phyloP scores from a whole-genome alignment of 2,113 vertebrate genomes.

The Aptenodytes forsteri region DNA sequence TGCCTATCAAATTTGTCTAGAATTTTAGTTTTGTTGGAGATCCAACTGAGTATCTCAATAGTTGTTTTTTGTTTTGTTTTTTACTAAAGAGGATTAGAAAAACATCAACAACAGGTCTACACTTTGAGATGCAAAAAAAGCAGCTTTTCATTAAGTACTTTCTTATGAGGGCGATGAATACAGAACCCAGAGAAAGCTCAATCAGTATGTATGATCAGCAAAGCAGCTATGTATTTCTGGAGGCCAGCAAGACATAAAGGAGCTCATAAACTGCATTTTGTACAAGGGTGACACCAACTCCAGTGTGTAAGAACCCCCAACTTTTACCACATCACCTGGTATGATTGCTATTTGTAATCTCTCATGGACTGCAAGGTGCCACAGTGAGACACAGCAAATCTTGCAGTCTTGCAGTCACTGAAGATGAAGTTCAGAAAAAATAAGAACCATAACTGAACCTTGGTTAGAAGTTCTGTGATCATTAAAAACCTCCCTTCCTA shows the following conservation, averaged over 20 bases:
- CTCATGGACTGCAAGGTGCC: background rate
- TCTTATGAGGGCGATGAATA: background rate
- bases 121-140: slow-evolving; percentile 1
- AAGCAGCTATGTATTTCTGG: slow-evolving; percentile 9
- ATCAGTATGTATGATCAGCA: background rate
- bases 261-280: slow-evolving; percentile 47
- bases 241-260: background rate
- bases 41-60: background rate
- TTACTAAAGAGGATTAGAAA: background rate
- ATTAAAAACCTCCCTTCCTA: background rate
- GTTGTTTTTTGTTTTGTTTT: background rate
- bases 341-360: background rate
- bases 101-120: background rate
- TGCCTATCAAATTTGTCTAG: background rate
- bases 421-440: background rate
- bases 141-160: background rate
- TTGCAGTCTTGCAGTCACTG: background rate
- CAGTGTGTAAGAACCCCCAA: background rate
- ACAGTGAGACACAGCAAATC: background rate
- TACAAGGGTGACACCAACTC: slow-evolving; percentile 41
- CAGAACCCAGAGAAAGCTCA: background rate
- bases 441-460: background rate
- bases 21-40: slow-evolving; percentile 25
- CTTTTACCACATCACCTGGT: background rate
- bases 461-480: background rate